A percentile compares a stretch with the other conserved stretches of the same genome.
These are phyloP conservation scores for Plectrocnemia conspersa DNA, from an alignment of 1,140 invertebrate species.

Conservation along the genomic window DNA sequence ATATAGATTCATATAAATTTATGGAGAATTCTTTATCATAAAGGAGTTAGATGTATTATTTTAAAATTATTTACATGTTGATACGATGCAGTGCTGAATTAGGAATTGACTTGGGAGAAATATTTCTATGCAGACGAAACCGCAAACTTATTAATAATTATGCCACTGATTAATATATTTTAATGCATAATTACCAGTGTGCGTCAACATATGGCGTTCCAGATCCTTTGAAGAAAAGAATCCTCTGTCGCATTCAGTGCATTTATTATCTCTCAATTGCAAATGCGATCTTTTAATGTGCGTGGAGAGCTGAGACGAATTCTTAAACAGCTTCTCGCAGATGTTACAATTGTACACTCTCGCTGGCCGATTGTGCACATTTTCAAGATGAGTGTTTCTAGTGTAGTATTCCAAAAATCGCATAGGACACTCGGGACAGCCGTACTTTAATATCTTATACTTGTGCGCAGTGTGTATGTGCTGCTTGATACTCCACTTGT, in stretches of 20 bases:
- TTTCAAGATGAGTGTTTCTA: conserved; percentile 15
- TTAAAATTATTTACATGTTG: no score
- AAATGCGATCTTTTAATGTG: conserved; percentile 4
- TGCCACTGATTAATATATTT: no score
- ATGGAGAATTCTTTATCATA: neutral
- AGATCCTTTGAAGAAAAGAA: conserved; percentile 18
- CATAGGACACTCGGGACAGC: conserved; percentile 13
- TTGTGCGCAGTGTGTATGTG: conserved; percentile 16
- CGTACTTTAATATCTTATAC: conserved; percentile 8
- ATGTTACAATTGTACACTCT: conserved; percentile 5
- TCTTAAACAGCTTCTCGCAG: conserved; percentile 7
- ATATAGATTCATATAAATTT: neutral
- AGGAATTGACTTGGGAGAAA: no score
- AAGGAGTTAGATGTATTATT: no score
- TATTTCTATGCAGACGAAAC: no score
- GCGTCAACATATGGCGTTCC: conserved; percentile 11
- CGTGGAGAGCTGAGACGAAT: neutral
- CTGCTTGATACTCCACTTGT: neutral
- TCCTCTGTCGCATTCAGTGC: neutral
- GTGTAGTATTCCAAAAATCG: conserved; percentile 12
- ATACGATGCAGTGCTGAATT: no score
- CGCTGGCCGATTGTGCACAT: conserved; percentile 2
- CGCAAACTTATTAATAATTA: no score
- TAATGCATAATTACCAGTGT: conserved; percentile 16
- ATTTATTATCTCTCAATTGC: conserved; percentile 3